Base-by-base conservation (phyloP, 2,888 invertebrate genomes). In the Andrena bucephala region DNA sequence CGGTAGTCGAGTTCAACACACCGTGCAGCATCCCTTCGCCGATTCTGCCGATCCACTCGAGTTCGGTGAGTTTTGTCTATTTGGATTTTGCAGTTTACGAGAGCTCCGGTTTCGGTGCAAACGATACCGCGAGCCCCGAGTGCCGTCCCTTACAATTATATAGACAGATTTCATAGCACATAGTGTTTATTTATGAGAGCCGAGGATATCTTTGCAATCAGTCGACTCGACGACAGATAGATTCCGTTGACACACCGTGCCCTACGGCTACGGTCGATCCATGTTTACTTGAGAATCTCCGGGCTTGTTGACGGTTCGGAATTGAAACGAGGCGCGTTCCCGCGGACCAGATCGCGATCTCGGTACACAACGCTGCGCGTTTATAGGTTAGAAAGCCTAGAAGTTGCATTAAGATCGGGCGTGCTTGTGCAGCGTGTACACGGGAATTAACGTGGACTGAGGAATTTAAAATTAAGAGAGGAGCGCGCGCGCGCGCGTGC, bases 11-110 rank as follows among this genome's bases (percentile, higher is more conserved):
- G 31, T 57, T 86, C 74, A 42, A 54, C 50, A 31, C 63, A 63
- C 31, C 57, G 36, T 69, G 24, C 33, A 72, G 69, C 71, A 63
- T 79, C 86, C 52, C 36, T 16, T 65, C 50, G 20, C 42, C 54
- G 24, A 6, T 13, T 20, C 52, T 54, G 48, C 29, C 16, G n/a
- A 33, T 50, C 16, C 20, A 20, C 16, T 36, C 50, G 10, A 59
- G 33, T 52, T 16, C 20, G 57, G 24, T 24, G 24, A 54, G 20
- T 10, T 10, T 57, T 24, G 27, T 27, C 42, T 42, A 42, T 42
- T 16, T 42, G 5, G 5, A 16, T 42, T 16, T 42, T 16, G 16
- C 16, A 42, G 16, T 16, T 42, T 16, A 42, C 42, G 4, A 42
- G 16, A 16, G 42, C 13, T 42, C 4, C 42, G 42, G 42, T 16